Evolutionary conservation across 2,888 invertebrate genomes (phyloP), one percentile per base, ranked within the genome.

Genomic region (Elysia crispata): DNA sequence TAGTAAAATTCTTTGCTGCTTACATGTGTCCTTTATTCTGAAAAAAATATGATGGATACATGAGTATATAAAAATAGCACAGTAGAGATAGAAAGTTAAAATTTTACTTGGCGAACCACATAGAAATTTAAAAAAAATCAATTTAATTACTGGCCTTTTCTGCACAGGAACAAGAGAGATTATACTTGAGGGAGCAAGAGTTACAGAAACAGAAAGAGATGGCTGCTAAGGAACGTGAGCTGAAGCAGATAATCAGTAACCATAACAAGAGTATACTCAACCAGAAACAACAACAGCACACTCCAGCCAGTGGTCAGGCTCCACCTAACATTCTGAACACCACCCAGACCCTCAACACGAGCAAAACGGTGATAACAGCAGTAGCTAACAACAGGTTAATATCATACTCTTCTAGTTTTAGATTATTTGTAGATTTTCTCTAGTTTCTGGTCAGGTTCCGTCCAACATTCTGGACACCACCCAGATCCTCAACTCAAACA

Each of bases 201-300:
- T 11, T 41, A 3, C 41, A 41, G 41, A 41, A 41, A 11, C 41
- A 41, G 41, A 41, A 11, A 41, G 41, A 41, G 41, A 3, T 41
- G 3, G 41, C 41, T 3, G 41, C 41, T 11, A 41, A 41, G 41
- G 41, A 41, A 11, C 41, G 41, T 3, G 41, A 41, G 41, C 41
- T 41, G 5, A 81, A 82, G 50, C 85, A 84, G 30, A 82, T 86
- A 78, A 85, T 87, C 50, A 79, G 85, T n/a, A 87, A 88, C 66
- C 87, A 87, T 82, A 88, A 88, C 80, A 80, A 57, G 30, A 83
- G 81, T 69, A 76, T 86, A 23, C 81, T 60, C 66, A 77, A 50
- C n/a, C 79, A 50, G 23, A 28, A 33, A 49, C 41, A 74, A 54
- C 76, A 41, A 60, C 41, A 66, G 66, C 60, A 50, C 41, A 28